Base-by-base conservation (phyloP, 1,140 invertebrate species). In the Drosophila ficusphila region DNA sequence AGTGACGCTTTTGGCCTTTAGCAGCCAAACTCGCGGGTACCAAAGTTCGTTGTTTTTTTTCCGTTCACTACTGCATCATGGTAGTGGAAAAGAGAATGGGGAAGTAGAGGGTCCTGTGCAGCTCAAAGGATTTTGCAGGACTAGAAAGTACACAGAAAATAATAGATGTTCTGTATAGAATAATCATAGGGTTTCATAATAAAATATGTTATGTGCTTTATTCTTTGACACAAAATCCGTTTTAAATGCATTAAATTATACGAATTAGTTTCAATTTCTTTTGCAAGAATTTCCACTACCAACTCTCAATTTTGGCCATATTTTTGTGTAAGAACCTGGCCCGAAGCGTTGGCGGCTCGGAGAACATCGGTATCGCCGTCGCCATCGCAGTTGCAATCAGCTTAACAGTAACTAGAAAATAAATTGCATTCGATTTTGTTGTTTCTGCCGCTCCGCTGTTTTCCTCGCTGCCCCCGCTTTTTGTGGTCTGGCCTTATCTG, bases 341-440 rank as follows among this genome's bases (percentile, higher is more conserved):
- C 25, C 36, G 18, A 11, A 53, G 41, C 47, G 38, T 19, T 44
- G 23, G 27, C 71, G 57, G 49, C 58, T 27, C 34, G 29, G n/a
- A 39, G 57, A 64, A 33, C 34, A 64, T 54, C 31, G 44, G 25
- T 58, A 58, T 46, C 51, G 57, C 49, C 39, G 41, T 14, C n/a
- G 21, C 38, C 73, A 69, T 78, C 58, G 79, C 36, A 39, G 81
- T 73, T 85, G 81, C 81, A 85, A 85, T 85, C 81, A 85, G 81
- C 81, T 85, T 85, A 85, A 85, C 81, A 74, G 81, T 85, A 85
- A 85, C 81, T 85, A 85, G 81, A 85, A 85, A 85, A 85, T 85
- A 85, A 85, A 85, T 85, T 85, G 81, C 81, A 85, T 85, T 85
- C 81, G 81, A 85, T 85, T 85, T 86, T 65, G 72, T 85, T 57